phyloP scores from a whole-genome alignment of 2,797 vertebrate genomes.

The Rhynchotus rufescens region DNA sequence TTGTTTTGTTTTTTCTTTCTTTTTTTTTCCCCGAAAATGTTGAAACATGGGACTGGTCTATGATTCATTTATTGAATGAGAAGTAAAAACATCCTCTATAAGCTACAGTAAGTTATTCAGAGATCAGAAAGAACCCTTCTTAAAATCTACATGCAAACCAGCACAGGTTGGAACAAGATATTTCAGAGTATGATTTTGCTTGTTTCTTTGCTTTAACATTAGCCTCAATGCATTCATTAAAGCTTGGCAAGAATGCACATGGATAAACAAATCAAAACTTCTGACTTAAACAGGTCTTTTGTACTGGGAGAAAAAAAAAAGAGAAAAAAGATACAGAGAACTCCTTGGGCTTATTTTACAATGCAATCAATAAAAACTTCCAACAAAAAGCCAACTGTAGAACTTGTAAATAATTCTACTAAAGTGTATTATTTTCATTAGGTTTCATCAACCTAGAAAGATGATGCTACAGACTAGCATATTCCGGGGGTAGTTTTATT shows the following conservation, averaged over 20 bases:
- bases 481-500: not conserved
- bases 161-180: constrained; percentile 23
- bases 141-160: constrained; percentile 14
- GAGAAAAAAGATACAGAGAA: not conserved
- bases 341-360: not conserved
- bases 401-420: not conserved
- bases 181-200: constrained; percentile 37
- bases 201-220: constrained; percentile 24
- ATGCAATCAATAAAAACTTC: not conserved
- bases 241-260: not conserved
- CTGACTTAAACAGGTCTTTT: not conserved
- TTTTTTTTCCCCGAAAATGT: not conserved
- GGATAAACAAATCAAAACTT: not conserved
- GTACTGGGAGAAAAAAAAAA: not conserved
- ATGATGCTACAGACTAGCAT: not conserved
- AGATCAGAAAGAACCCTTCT: not conserved
- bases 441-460: not conserved
- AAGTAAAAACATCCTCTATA: not conserved
- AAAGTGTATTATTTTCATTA: not conserved
- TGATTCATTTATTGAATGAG: not conserved
- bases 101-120: not conserved
- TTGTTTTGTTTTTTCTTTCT: no score
- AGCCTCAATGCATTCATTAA: not conserved
- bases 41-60: not conserved
- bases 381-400: not conserved